A percentile compares a stretch with the other conserved stretches of the same genome.
phyloP scores from a whole-genome alignment of 1,140 invertebrate species.

The Leucophenga varia region DNA sequence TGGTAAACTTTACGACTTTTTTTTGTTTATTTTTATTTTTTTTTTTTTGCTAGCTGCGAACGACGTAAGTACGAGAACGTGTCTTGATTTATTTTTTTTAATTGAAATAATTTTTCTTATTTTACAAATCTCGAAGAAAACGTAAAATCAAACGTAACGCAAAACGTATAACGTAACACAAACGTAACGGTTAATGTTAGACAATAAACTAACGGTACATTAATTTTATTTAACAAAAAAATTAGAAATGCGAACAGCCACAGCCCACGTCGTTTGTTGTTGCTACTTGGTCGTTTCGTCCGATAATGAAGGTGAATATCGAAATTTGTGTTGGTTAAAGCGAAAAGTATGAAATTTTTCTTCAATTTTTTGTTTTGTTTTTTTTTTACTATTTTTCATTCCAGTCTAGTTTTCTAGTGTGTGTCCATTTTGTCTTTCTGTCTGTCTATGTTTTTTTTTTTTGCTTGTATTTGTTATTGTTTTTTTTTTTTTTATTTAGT shows the following conservation, averaged over 20 bases:
- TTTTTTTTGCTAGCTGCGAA: too few species aligned
- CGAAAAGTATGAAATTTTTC: conserved; percentile 48
- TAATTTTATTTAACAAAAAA: too few species aligned
- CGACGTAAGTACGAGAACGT: too few species aligned
- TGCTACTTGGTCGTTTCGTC: conserved; percentile 35
- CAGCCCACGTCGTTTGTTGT: conserved; percentile 36
- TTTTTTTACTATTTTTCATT: conserved; percentile 31
- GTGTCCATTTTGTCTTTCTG: conserved; percentile 17
- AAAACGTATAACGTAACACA: too few species aligned
- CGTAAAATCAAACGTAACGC: too few species aligned
- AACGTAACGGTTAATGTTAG: too few species aligned
- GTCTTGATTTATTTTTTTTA: too few species aligned
- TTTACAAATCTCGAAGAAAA: too few species aligned
- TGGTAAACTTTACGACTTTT: too few species aligned
- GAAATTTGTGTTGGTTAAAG: conserved; percentile 47
- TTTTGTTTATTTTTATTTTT: too few species aligned
- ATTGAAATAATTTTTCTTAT: too few species aligned
- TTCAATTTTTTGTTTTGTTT: neutral
- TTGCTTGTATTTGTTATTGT: neutral
- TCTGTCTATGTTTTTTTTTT: neutral
- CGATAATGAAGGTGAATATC: conserved; percentile 50
- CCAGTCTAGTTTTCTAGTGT: conserved; percentile 26
- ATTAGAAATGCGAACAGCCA: conserved; percentile 24
- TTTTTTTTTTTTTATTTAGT: conserved; percentile 2
- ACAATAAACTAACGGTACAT: too few species aligned